Evolutionary conservation across 1,140 invertebrate genomes (phyloP).

Genomic region (Aphaenogaster ashmeadi): DNA sequence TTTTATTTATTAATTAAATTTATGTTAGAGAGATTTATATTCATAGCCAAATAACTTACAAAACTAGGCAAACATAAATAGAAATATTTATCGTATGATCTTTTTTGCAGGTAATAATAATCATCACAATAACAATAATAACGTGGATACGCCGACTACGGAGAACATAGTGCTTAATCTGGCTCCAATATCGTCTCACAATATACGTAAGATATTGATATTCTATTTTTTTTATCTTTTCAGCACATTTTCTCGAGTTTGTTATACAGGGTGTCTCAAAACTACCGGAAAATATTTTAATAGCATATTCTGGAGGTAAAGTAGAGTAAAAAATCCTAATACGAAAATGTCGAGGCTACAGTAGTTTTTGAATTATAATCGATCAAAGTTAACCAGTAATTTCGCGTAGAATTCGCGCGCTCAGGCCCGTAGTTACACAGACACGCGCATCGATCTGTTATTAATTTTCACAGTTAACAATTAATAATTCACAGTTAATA

Average conservation of each 20-base stretch:
- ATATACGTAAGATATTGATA: slow-evolving; percentile 75
- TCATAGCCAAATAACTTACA: neutral
- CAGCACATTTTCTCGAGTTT: neutral
- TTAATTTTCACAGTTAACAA: too few species aligned
- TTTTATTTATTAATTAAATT: neutral
- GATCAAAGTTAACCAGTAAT: too few species aligned
- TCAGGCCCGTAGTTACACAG: too few species aligned
- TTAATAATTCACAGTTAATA: too few species aligned
- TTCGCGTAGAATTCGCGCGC: too few species aligned
- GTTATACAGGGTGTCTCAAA: too few species aligned
- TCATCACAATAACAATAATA: slow-evolving; percentile 78
- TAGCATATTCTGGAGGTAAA: too few species aligned
- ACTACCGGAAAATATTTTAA: too few species aligned
- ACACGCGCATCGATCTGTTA: too few species aligned
- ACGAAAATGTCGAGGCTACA: too few species aligned
- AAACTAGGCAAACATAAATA: neutral
- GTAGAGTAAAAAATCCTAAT: too few species aligned
- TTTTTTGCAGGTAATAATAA: slow-evolving; percentile 82
- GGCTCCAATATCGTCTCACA: slow-evolving; percentile 89
- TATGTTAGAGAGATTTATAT: neutral
- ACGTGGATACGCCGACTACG: slow-evolving; percentile 83
- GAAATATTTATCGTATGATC: neutral
- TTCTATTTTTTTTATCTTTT: slow-evolving; percentile 5
- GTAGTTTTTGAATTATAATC: too few species aligned
- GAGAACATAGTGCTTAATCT: slow-evolving; percentile 93